Evolutionary conservation across 2,888 invertebrate species (phyloP).

Genomic region (Eurois occulta): DNA sequence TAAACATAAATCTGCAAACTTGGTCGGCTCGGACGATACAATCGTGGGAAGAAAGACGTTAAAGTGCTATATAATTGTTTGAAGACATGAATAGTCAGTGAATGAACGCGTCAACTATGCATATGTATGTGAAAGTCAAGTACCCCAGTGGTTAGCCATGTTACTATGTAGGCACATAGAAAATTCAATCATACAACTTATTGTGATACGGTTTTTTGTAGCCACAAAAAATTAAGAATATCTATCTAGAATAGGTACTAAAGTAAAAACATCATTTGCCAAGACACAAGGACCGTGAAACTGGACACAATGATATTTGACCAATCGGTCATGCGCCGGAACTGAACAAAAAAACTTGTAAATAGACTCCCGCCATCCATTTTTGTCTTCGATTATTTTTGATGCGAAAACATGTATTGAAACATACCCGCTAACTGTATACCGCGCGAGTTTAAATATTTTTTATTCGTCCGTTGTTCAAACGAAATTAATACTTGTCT

Average conservation of each 20-base stretch:
- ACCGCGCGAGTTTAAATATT: conserved; percentile 20
- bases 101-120: conserved; percentile 78
- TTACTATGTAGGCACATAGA: conserved; percentile 39
- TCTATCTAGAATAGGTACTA: conserved; percentile 60
- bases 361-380: conserved; percentile 68
- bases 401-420: conserved; percentile 59
- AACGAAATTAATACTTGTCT: conserved; percentile 51
- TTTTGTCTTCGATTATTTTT: conserved; percentile 65
- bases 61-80: conserved; percentile 84
- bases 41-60: conserved; percentile 87
- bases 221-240: conserved; percentile 62
- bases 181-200: conserved; percentile 59
- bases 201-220: conserved; percentile 47
- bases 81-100: conserved; percentile 82
- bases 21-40: conserved; percentile 78
- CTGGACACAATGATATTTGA: conserved; percentile 77
- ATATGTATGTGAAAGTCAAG: conserved; percentile 73
- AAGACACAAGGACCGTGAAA: conserved; percentile 80
- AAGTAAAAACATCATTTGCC: conserved; percentile 78
- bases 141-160: conserved; percentile 57
- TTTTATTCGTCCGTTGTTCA: conserved; percentile 32
- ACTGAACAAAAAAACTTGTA: conserved; percentile 71
- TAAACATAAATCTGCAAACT: conserved; percentile 83
- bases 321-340: conserved; percentile 76
- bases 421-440: conserved; percentile 60